Conservation (phyloP, 2,888 invertebrate genomes). For the Yponomeuta plumbellus region DNA sequence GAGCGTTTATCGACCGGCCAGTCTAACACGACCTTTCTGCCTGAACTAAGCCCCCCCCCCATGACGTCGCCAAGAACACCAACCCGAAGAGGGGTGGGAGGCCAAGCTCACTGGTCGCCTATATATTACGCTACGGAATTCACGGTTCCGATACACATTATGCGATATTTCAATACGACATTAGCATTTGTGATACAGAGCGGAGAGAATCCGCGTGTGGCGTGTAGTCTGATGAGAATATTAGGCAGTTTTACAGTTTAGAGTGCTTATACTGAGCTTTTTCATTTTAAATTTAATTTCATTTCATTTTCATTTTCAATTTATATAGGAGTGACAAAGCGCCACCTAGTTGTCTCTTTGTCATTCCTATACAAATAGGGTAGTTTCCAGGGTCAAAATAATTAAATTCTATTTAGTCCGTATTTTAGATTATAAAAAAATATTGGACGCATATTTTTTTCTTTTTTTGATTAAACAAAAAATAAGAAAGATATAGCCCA, state of each 20-base stretch:
- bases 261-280: too few species aligned
- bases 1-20: constrained; percentile 56
- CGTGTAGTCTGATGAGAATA: background rate
- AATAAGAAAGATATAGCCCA: too few species aligned
- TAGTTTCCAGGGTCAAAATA: too few species aligned
- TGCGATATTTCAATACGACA: constrained; percentile 68
- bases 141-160: constrained; percentile 64
- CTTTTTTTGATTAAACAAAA: too few species aligned
- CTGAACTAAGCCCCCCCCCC: constrained; percentile 23
- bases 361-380: too few species aligned
- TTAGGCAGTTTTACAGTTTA: background rate
- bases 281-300: too few species aligned
- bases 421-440: too few species aligned
- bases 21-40: constrained; percentile 30
- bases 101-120: constrained; percentile 37
- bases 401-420: too few species aligned
- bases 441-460: too few species aligned
- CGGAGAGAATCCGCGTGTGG: background rate
- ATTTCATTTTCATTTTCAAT: too few species aligned
- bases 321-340: too few species aligned
- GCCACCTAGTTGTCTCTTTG: too few species aligned
- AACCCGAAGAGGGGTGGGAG: constrained; percentile 27
- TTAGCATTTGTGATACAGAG: constrained; percentile 45
- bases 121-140: constrained; percentile 41
- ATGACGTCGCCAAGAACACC: constrained; percentile 9